Evolutionary conservation across 2,888 invertebrate species (phyloP), one percentile per base, ranked within the genome.

Genomic region (Thecocarcelia acutangulata): DNA sequence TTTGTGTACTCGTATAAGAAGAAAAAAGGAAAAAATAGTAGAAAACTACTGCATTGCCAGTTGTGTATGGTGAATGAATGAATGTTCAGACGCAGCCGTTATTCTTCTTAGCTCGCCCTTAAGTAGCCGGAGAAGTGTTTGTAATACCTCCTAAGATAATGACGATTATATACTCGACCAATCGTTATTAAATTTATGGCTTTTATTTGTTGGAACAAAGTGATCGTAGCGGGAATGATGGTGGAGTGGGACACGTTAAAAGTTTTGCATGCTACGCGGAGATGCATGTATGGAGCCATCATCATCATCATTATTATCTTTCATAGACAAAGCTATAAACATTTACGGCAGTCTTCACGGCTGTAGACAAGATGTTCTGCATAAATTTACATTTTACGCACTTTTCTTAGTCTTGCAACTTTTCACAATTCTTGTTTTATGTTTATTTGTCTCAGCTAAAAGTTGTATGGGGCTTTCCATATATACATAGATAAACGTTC

Each of bases 341-440:
- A 82, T 78, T 70, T 52, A 69, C 61, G 52, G 69, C 64, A 70
- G 78, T 78, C 78, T 82, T 82, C 82, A 66, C 78, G 83, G 83
- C 84, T 81, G 76, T 63, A 66, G 72, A 84, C 84, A 85, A 85
- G 84, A 84, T 85, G 85, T 85, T 85, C 80, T 83, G 84, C 85
- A 86, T 86, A 84, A 85, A 85, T 85, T 84, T 82, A 66, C 64
- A 82, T 84, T 84, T 81, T 83, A 85, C 85, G 85, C 85, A 85
- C 83, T 84, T 85, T 83, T 76, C 75, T 56, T 15, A 37, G 42
- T 63, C 1, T 63, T 44, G 12, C 48, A 40, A 21, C 37, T 50
- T 33, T 33, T 54, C 17, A 13, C 42, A 59, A 24, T 52, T 8
- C 44, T 42, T 40, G 13, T 66, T 42, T 59, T 59, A 28, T 8